Evolutionary conservation across 1,140 invertebrate species (phyloP).

Genomic region (Cepaea nemoralis): DNA sequence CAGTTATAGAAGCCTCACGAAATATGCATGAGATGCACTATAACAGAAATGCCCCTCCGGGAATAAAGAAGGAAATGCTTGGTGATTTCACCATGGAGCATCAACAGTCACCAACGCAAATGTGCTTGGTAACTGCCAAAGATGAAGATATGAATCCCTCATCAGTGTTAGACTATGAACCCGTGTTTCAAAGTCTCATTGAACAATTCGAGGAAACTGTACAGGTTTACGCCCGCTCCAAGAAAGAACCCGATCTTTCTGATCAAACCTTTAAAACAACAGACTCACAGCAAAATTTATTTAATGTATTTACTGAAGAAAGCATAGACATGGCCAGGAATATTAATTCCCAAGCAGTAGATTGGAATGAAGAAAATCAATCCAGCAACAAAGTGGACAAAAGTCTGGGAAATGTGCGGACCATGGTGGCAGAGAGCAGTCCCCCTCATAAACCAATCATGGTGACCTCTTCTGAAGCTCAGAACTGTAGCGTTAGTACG

Average conservation of each 20-base stretch:
- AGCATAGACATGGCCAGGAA: neutral
- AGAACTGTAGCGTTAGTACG: neutral
- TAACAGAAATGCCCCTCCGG: neutral
- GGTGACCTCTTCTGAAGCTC: neutral
- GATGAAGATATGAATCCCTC: neutral
- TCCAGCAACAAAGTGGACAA: conserved; percentile 1
- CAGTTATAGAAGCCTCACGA: neutral
- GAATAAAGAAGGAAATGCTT: too few species aligned
- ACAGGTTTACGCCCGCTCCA: neutral
- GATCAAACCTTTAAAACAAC: neutral
- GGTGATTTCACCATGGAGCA: too few species aligned
- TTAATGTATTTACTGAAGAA: neutral
- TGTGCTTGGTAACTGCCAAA: neutral
- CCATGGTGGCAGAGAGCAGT: neutral
- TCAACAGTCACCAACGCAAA: neutral
- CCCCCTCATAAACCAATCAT: neutral
- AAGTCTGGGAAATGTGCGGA: neutral
- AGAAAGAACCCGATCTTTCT: neutral
- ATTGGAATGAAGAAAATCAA: neutral
- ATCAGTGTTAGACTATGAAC: neutral
- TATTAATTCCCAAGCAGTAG: neutral
- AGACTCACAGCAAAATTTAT: neutral
- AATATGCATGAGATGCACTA: too few species aligned
- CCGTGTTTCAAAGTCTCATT: neutral
- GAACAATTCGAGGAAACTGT: neutral